These are phyloP conservation scores for Euura saliciscinereae DNA, from an alignment of 1,140 invertebrate species.

Conservation along the genomic window DNA sequence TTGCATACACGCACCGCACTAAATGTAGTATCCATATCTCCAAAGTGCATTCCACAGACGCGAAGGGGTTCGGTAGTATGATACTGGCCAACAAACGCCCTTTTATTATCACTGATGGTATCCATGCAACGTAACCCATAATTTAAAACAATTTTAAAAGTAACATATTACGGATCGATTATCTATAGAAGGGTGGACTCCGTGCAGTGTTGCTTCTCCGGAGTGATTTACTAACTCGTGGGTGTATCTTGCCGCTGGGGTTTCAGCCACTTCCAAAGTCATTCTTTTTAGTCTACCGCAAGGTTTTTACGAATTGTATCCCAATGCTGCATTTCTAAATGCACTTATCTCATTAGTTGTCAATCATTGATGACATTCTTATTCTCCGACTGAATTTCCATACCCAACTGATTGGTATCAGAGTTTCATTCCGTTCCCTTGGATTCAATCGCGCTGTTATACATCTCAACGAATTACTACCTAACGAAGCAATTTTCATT, in stretches of 20 bases:
- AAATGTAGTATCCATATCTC: no score
- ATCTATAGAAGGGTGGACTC: constrained; percentile 16
- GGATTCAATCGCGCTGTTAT: background rate
- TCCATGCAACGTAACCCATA: constrained; percentile 26
- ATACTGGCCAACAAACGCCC: constrained; percentile 18
- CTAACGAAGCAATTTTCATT: background rate
- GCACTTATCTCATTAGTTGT: no score
- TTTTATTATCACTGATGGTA: constrained; percentile 28
- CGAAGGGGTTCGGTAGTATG: background rate
- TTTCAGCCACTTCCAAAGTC: background rate
- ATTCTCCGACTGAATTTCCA: no score
- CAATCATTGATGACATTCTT: no score
- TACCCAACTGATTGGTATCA: background rate
- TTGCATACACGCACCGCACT: no score
- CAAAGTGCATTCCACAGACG: background rate
- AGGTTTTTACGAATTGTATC: no score
- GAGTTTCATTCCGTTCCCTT: background rate
- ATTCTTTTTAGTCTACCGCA: no score
- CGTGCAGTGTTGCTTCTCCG: background rate
- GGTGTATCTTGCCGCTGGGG: constrained; percentile 27
- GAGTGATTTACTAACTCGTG: constrained; percentile 35
- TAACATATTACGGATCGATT: constrained; percentile 33
- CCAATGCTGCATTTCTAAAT: no score
- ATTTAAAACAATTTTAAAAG: constrained; percentile 42
- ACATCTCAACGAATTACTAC: background rate